Base-by-base conservation (phyloP, 2,888 invertebrate species). In the Galeopsomyia nigrocyanea region DNA sequence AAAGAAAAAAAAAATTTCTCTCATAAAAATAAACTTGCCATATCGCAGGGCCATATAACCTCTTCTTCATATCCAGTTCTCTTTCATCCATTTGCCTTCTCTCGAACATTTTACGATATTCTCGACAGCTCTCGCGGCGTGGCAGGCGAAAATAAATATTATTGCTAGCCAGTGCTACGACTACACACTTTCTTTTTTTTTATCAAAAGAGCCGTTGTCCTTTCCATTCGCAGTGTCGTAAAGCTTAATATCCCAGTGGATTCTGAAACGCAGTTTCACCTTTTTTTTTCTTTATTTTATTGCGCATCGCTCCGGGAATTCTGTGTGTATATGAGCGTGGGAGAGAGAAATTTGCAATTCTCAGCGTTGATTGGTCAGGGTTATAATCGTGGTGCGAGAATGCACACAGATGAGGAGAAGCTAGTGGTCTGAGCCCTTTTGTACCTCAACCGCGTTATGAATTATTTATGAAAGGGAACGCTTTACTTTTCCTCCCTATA, bases 191-290 rank as follows among this genome's bases (percentile, higher is more conserved):
- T 31, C 56, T 49, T 31, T 14, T 57, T 57, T 39, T 57, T 69
- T 57, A 57, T 58, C 63, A 58, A 26, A 26, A 26, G 3, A 13
- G n/a, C 14, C 10, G 14, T 17, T 57, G 16, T 57, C n/a, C 16
- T 31, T 17, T 39, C 21, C 39, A 53, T 21, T 50, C 19, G 31
- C 17, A 26, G 26, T 5, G 21, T 39, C 56, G 26, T 62, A 62
- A 67, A 72, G 63, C 47, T 67, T 72, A 58, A 72, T 63, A 67
- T 67, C 71, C 67, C 63, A 16, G 22, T 22, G 67, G 63, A 39
- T 39, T 39, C 10, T 39, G 39, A 13, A n/a, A 9, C 39, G 39
- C 7, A 10, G 26, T 67, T 26, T 19, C 50, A n/a, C n/a, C n/a
- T n/a, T n/a, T 19, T 17, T 19, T 17, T 22, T 17, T 5, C 5